Base-by-base conservation (phyloP, 2,888 invertebrate species). In the Ommatoiulus sabulosus region DNA sequence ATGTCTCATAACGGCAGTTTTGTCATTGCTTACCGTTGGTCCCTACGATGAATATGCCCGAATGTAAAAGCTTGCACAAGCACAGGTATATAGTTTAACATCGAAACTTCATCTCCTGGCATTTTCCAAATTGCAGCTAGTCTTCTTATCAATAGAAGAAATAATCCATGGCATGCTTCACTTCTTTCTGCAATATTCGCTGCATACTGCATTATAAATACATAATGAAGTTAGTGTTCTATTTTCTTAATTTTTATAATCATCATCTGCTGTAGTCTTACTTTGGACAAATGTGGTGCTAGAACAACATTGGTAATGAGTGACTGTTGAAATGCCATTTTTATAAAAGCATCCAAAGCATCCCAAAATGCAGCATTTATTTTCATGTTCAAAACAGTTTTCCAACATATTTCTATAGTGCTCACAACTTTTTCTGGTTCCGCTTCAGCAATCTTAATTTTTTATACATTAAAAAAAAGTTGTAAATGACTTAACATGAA, bases 121-220 rank as follows among this genome's bases (percentile, higher is more conserved):
- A 20, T 48, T 35, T 20, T 20, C 88, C 88, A 88, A 1, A 80
- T 84, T 7, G n/a, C 35, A 24, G 84, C 17, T 24, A 84, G 84
- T 88, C 24, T 84, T 84, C n/a, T 84, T n/a, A 89, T 48, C 57
- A 89, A 80, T 4, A 48, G 89, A 35, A 89, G 44, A 80, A 72
- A 86, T 44, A 89, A 20, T 57, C 89, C 72, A 43, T 89, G 57
- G 17, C 43, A 86, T 17, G 87, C 35, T 87, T 89, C 89, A 43
- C 89, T 89, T 87, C 35, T 57, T 44, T 86, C 72, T 24, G 24
- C 72, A 72, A 72, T 72, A 72, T 72, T 72, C 24, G 24, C 72
- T 72, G 72, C 72, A 24, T 72, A 48, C 87, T 87, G 52, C 48
- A 87, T 12, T 85, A 17, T 44, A 87, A 52, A 87, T 63, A 20